These are phyloP conservation scores for Gephyroberyx darwinii DNA, from an alignment of 2,797 vertebrate species.

Conservation along the genomic window DNA sequence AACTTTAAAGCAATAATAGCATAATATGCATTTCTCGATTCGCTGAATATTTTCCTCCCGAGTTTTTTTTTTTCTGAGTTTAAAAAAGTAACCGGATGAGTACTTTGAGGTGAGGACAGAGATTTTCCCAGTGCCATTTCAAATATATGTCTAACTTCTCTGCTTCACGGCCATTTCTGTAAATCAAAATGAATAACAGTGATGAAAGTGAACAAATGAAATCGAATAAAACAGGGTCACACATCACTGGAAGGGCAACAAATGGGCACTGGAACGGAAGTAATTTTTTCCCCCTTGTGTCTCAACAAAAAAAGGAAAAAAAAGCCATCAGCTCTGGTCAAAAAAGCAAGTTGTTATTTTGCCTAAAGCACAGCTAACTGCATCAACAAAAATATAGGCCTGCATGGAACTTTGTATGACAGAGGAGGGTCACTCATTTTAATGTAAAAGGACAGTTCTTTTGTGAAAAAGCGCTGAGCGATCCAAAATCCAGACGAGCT, in stretches of 20 bases:
- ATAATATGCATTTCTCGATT: neutral
- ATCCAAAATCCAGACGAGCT: slow-evolving; percentile 65
- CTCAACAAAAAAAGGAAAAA: slow-evolving; percentile 74
- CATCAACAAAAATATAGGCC: slow-evolving; percentile 80
- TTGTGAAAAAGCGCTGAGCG: slow-evolving; percentile 83
- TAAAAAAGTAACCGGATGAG: slow-evolving; percentile 30
- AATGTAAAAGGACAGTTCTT: slow-evolving; percentile 86
- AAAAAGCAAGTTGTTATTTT: slow-evolving; percentile 84
- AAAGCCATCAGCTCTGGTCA: slow-evolving; percentile 80
- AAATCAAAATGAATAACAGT: slow-evolving; percentile 81
- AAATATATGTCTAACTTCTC: slow-evolving; percentile 70
- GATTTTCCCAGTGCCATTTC: slow-evolving; percentile 70
- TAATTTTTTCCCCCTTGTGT: slow-evolving; percentile 76
- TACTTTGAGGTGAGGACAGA: slow-evolving; percentile 61
- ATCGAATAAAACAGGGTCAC: slow-evolving; percentile 87
- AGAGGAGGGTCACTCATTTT: slow-evolving; percentile 77
- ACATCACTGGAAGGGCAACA: slow-evolving; percentile 86
- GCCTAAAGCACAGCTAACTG: slow-evolving; percentile 81
- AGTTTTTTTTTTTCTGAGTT: slow-evolving; percentile 23
- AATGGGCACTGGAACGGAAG: slow-evolving; percentile 85
- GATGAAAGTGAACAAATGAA: slow-evolving; percentile 86
- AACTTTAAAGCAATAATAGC: slow-evolving; percentile 1
- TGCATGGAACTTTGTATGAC: slow-evolving; percentile 77
- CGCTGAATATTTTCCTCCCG: slow-evolving; percentile 5
- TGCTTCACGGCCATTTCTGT: slow-evolving; percentile 66